Percentiles rank a stretch among this genome's conserved stretches.
phyloP scores from a whole-genome alignment of 1,140 invertebrate species.

The Apis dorsata region DNA sequence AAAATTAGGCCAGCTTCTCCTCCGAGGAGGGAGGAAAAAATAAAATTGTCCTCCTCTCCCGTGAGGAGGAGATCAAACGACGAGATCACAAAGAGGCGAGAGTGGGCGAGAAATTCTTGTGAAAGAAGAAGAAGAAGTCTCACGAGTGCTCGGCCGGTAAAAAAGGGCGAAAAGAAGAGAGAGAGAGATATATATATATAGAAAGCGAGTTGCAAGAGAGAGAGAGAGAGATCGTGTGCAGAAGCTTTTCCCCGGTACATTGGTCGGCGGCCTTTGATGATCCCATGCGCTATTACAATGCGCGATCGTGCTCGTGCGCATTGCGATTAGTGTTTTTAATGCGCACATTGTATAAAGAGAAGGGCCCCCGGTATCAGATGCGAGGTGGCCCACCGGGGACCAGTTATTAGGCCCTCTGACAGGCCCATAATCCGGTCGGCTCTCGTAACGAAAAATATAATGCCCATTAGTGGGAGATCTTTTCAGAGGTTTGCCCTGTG shows the following conservation, averaged over 20 bases:
- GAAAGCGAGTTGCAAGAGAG: neutral
- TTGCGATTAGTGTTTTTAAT: constrained; percentile 76
- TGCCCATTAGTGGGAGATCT: constrained; percentile 71
- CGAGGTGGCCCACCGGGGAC: constrained; percentile 59
- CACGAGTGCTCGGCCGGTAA: constrained; percentile 6
- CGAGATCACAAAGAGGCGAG: neutral
- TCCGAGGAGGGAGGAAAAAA: neutral
- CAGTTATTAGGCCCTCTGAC: constrained; percentile 74
- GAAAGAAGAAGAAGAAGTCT: constrained; percentile 20
- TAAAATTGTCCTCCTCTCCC: constrained; percentile 12
- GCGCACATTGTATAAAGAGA: constrained; percentile 69
- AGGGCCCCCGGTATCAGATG: constrained; percentile 69
- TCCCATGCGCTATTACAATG: constrained; percentile 55
- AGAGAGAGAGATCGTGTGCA: neutral
- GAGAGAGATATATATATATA: neutral
- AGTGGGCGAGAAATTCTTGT: constrained; percentile 25
- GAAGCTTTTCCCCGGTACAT: constrained; percentile 34
- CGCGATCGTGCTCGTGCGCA: constrained; percentile 61
- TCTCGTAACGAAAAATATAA: constrained; percentile 70
- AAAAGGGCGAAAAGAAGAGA: neutral
- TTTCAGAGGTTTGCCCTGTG: constrained; percentile 55
- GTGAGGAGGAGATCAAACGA: neutral
- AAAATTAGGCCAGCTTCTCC: neutral
- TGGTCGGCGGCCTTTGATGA: constrained; percentile 62
- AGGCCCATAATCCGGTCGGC: constrained; percentile 71